Evolutionary conservation across 2,888 invertebrate species (phyloP).

Genomic region (Corbicula japonica): DNA sequence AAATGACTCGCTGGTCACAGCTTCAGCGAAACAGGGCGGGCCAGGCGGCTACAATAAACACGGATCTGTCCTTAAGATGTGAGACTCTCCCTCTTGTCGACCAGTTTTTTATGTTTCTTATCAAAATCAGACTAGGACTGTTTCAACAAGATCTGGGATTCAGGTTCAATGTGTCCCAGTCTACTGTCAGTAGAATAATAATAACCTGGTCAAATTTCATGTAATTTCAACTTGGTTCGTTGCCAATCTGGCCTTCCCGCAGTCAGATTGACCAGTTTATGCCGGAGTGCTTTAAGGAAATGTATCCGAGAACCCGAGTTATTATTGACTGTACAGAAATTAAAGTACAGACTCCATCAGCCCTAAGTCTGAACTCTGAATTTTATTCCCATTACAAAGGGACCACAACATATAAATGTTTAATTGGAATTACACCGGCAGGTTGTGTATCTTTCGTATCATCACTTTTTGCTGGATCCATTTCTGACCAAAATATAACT

Average conservation of each 20-base stretch:
- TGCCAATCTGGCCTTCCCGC: constrained; percentile 32
- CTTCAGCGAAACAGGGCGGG: constrained; percentile 11
- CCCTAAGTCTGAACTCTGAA: constrained; percentile 46
- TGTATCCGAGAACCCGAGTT: constrained; percentile 41
- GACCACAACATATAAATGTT: constrained; percentile 44
- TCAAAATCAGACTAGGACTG: constrained; percentile 21
- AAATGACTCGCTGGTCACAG: constrained; percentile 30
- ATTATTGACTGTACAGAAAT: constrained; percentile 64
- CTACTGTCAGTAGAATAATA: constrained; percentile 40
- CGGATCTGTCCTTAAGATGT: constrained; percentile 4
- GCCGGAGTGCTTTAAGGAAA: constrained; percentile 34
- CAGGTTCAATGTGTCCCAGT: constrained; percentile 35
- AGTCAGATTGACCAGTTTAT: constrained; percentile 19
- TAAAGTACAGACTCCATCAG: constrained; percentile 44
- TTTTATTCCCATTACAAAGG: constrained; percentile 60
- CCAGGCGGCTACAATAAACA: constrained; percentile 7
- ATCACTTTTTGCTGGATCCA: constrained; percentile 42
- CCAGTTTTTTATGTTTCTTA: constrained; percentile 35
- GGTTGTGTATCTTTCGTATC: constrained; percentile 51
- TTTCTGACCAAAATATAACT: constrained; percentile 50
- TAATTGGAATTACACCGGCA: constrained; percentile 47
- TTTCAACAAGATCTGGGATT: constrained; percentile 28
- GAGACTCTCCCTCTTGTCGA: constrained; percentile 10
- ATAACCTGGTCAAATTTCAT: constrained; percentile 48
- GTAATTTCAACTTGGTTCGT: constrained; percentile 22